Base-by-base conservation (phyloP, 1,140 invertebrate genomes). In the Homarus americanus region DNA sequence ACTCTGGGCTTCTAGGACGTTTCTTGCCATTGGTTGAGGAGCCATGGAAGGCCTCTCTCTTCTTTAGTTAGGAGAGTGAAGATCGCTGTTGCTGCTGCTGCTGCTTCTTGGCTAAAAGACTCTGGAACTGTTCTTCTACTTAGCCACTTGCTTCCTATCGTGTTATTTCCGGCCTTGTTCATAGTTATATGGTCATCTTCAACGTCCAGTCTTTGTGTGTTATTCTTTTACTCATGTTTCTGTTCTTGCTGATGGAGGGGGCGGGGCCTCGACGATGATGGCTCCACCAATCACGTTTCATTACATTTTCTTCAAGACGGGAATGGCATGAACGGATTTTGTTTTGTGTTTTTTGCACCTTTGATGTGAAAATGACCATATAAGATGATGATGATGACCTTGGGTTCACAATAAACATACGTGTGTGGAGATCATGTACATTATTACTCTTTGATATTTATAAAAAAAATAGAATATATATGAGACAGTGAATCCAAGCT, bases 81-180 rank as follows among this genome's bases (percentile, higher is more conserved):
- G n/a, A n/a, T n/a, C n/a, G n/a, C n/a, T n/a, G n/a, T n/a, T n/a
- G n/a, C n/a, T n/a, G n/a, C n/a, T n/a, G n/a, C n/a, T n/a, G n/a
- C n/a, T n/a, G n/a, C n/a, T 63, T 24, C 72, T 75, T 36, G n/a
- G 72, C 72, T 75, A 20, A 36, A 75, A 34, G 32, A 75, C 72
- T 75, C 32, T 36, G 17, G 38, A 75, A 20, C 38, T 34, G 32
- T n/a, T 75, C 38, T 40, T 12, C 10, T 72, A 34, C 24, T 75
- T 75, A 75, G n/a, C 28, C 72, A 34, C 34, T 73, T 34, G 32
- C 72, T 73, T 34, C 28, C 72, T 38, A 34, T 12, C n/a, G 10
- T 12, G 24, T 24, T 24, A 10, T 73, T 73, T 38, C 28, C 17
- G 32, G 28, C 36, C 28, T 73, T 73, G 5, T 58, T 0, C 53